phyloP scores from a whole-genome alignment of 2,888 invertebrate species.

The Morinoia aosen region DNA sequence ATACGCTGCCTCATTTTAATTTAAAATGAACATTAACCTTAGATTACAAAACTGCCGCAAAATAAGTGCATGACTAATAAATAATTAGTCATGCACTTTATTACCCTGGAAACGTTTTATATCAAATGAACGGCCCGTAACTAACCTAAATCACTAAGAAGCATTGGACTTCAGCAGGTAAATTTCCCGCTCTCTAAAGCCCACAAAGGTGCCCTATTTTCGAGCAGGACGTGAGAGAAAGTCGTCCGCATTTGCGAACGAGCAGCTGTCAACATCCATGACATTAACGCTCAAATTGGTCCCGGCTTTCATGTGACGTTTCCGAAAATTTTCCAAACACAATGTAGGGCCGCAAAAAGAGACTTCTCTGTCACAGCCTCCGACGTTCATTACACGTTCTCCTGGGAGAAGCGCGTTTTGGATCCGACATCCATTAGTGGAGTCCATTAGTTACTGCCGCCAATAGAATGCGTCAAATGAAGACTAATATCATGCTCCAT shows the following conservation, averaged over 20 bases:
- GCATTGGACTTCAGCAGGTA: neutral
- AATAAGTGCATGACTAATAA: no score
- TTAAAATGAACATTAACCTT: no score
- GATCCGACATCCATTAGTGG: constrained; percentile 48
- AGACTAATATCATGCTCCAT: constrained; percentile 32
- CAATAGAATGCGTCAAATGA: constrained; percentile 45
- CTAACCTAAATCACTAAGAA: no score
- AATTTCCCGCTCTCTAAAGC: neutral
- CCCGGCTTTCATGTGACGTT: neutral
- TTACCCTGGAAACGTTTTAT: no score
- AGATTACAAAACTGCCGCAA: no score
- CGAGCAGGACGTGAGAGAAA: neutral
- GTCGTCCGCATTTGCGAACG: constrained; percentile 7
- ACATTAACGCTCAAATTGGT: constrained; percentile 19
- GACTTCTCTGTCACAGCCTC: constrained; percentile 25
- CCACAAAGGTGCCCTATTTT: neutral
- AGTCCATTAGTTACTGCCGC: constrained; percentile 28
- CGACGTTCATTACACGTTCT: constrained; percentile 20
- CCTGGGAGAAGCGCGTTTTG: neutral
- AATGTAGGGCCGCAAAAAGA: neutral
- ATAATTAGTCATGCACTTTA: no score
- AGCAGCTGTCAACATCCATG: neutral
- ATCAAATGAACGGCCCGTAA: no score
- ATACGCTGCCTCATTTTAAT: no score
- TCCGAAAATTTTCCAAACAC: constrained; percentile 20